Evolutionary conservation across 2,113 vertebrate species (phyloP).

Genomic region (Elephantulus edwardii): DNA sequence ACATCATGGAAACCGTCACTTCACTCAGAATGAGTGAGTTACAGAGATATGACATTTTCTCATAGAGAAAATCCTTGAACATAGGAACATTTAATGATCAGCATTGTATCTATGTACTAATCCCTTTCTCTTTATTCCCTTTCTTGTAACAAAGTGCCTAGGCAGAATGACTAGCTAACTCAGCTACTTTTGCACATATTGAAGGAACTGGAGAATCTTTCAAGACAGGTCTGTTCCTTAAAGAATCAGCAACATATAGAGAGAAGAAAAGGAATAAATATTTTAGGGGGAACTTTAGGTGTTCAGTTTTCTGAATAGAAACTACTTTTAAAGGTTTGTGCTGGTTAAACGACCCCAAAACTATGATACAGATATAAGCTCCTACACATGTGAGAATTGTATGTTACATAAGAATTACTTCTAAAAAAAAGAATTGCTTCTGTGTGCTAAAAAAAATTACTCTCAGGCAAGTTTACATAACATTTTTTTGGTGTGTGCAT

Average conservation of each 20-base stretch:
- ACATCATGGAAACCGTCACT: not conserved
- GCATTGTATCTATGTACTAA: not conserved
- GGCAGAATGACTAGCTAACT: not conserved
- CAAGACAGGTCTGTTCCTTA: not conserved
- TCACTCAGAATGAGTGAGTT: not conserved
- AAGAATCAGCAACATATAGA: not conserved
- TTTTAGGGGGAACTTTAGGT: not conserved
- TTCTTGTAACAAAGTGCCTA: not conserved
- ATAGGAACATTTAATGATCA: not conserved
- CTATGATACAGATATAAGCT: not conserved
- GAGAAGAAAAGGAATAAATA: not conserved
- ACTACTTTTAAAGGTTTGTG: not conserved
- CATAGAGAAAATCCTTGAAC: not conserved
- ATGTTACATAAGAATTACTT: not conserved
- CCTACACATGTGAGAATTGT: not conserved
- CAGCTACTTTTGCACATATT: not conserved
- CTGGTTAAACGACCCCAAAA: constrained; percentile 3
- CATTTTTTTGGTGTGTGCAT: too few relatives aligned
- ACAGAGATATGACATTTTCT: not conserved
- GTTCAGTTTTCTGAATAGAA: not conserved
- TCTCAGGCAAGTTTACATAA: too few relatives aligned
- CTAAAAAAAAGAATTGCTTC: too few relatives aligned
- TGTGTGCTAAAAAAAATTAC: not conserved
- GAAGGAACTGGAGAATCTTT: not conserved
- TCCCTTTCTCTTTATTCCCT: not conserved